These are phyloP conservation scores for Rhegmatorhina hoffmannsi DNA, from an alignment of 2,113 vertebrate genomes.

Conservation along the genomic window DNA sequence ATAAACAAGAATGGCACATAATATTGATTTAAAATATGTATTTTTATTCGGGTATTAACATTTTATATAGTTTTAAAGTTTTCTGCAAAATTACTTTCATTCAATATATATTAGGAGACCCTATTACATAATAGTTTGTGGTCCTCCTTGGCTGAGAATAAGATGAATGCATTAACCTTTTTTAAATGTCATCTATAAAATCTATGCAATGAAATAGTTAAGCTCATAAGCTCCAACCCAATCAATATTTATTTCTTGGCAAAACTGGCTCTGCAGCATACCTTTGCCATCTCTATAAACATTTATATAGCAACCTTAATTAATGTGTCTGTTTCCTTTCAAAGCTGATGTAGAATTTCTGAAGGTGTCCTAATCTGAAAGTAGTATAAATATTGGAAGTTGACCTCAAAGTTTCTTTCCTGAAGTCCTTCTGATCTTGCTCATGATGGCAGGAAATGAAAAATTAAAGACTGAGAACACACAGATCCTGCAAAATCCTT, in stretches of 20 bases:
- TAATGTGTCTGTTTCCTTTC: background rate
- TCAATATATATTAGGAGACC: background rate
- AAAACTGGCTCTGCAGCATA: background rate
- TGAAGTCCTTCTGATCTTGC: background rate
- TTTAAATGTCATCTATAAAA: slow-evolving; percentile 10
- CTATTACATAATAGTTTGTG: background rate
- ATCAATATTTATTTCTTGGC: background rate
- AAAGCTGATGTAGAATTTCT: background rate
- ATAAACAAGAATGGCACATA: background rate
- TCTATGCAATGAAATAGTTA: slow-evolving; percentile 26
- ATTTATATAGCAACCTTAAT: background rate
- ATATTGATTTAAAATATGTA: background rate
- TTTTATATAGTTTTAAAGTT: background rate
- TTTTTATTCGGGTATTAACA: background rate
- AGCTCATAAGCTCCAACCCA: background rate
- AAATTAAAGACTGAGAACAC: background rate
- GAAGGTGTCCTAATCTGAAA: background rate
- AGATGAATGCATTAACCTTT: slow-evolving; percentile 35
- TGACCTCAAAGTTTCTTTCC: background rate
- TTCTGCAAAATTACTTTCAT: background rate
- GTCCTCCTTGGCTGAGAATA: background rate
- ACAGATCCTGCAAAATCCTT: background rate
- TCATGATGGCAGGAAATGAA: background rate
- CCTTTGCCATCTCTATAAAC: background rate
- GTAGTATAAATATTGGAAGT: background rate